Conservation (phyloP, 2,797 vertebrate genomes). For the Bradypodion pumilum region DNA sequence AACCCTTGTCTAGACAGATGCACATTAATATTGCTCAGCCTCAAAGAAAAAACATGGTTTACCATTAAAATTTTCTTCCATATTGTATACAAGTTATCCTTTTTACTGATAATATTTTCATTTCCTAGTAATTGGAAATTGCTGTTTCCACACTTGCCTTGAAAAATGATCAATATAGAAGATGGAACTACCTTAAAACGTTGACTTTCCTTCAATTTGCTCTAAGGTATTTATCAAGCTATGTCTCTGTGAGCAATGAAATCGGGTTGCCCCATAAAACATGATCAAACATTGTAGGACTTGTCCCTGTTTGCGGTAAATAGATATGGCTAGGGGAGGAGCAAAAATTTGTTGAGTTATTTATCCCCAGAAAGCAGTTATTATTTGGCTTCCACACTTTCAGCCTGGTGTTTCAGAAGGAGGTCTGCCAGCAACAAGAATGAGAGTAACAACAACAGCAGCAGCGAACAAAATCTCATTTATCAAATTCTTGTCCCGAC, state of each 20-base stretch:
- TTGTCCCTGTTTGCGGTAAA: background rate
- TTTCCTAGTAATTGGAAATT: background rate
- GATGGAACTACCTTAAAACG: background rate
- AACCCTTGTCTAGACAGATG: too few relatives aligned
- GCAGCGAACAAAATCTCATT: background rate
- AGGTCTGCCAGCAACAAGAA: background rate
- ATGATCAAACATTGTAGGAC: background rate
- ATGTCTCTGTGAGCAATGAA: background rate
- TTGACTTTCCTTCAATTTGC: background rate
- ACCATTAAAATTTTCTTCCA: background rate
- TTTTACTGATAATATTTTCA: background rate
- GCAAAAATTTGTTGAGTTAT: background rate
- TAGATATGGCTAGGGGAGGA: background rate
- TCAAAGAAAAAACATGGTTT: background rate
- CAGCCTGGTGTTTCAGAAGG: background rate
- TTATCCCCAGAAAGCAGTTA: background rate
- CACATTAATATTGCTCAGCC: background rate
- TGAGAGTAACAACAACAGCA: background rate
- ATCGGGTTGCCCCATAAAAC: background rate
- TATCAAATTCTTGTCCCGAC: background rate
- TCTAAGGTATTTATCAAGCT: background rate
- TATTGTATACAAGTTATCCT: background rate
- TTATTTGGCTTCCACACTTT: background rate
- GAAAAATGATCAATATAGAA: background rate
- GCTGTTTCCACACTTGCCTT: background rate